phyloP scores from a whole-genome alignment of 2,113 vertebrate genomes.

The Paramisgurnus dabryanus region DNA sequence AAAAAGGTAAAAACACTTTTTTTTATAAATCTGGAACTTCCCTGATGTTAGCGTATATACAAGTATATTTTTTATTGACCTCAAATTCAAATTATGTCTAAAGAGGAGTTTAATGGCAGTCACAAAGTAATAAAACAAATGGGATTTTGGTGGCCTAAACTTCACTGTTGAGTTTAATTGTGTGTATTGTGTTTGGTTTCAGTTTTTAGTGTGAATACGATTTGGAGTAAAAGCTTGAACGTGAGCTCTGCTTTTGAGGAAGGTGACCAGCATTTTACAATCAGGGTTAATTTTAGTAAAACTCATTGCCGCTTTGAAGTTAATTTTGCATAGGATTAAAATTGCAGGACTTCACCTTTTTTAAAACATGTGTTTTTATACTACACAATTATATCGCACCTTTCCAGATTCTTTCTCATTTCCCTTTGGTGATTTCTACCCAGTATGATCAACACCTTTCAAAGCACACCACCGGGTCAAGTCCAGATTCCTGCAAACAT shows the following conservation, averaged over 20 bases:
- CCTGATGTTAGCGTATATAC: no score
- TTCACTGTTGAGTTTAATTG: no score
- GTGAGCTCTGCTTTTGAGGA: slow-evolving; percentile 27
- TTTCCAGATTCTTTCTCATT: neutral
- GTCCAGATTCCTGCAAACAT: slow-evolving; percentile 1
- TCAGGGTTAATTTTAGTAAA: neutral
- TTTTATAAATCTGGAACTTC: no score
- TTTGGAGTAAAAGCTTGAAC: neutral
- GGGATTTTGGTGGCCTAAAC: no score
- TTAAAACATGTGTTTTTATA: neutral
- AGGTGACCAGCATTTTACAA: neutral
- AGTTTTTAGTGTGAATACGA: no score
- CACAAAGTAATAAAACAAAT: no score
- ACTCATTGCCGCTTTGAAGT: neutral
- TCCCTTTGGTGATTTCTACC: no score
- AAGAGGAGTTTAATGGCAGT: no score
- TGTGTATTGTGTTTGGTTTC: no score
- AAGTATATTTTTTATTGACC: no score
- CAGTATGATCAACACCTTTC: slow-evolving; percentile 1
- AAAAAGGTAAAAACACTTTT: no score
- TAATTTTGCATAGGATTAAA: neutral
- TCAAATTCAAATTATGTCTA: no score
- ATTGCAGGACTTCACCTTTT: neutral
- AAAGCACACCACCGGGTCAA: slow-evolving; percentile 7
- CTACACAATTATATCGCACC: neutral